A percentile compares a stretch with the other conserved stretches of the same genome.
Conservation (phyloP, 1,140 invertebrate species). For the Ostrea edulis region DNA sequence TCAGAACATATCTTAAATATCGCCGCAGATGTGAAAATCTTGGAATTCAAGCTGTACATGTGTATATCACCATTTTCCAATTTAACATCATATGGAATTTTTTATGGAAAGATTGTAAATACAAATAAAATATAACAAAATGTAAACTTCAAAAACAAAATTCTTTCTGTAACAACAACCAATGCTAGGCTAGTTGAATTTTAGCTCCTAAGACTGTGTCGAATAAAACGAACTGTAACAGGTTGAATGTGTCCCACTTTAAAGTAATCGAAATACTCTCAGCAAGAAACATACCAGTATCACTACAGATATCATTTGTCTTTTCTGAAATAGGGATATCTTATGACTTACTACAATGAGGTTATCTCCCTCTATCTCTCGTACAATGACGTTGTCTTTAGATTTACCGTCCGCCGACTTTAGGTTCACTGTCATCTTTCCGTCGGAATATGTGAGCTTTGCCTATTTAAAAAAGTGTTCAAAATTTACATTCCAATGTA, state of each 20-base stretch:
- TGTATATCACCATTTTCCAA: too few species aligned
- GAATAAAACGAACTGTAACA: neutral
- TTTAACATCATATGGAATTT: too few species aligned
- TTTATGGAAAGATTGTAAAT: too few species aligned
- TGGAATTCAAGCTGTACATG: too few species aligned
- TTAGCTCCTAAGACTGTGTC: neutral
- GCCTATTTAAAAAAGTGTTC: neutral
- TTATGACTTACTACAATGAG: neutral
- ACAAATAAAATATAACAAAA: too few species aligned
- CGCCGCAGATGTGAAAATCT: too few species aligned
- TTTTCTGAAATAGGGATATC: too few species aligned
- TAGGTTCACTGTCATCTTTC: neutral
- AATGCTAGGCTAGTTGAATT: too few species aligned
- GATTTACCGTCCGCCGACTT: slow-evolving; percentile 1
- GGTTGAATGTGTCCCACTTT: neutral
- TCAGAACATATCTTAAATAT: too few species aligned
- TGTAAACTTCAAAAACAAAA: too few species aligned
- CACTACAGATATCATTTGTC: neutral
- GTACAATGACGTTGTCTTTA: neutral
- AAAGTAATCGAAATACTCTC: neutral
- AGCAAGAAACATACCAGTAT: neutral
- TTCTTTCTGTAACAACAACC: too few species aligned
- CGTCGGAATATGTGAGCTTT: neutral
- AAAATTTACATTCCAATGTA: too few species aligned
- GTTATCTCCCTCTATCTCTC: neutral